A percentile compares a stretch with the other conserved stretches of the same genome.
phyloP scores from a whole-genome alignment of 2,888 invertebrate species.

The Agrotis puta region DNA sequence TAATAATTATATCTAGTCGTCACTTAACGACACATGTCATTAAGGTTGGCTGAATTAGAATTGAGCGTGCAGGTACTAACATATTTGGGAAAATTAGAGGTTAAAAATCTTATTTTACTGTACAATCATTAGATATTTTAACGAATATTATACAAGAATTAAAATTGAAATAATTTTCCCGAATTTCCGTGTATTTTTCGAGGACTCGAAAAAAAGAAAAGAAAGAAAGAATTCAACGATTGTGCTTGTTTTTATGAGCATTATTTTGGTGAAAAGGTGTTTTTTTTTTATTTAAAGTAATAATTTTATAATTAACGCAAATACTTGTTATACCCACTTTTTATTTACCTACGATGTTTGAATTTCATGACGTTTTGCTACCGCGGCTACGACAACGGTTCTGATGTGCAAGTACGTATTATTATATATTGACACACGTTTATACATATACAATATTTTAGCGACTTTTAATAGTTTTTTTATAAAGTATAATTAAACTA shows the following conservation, averaged over 20 bases:
- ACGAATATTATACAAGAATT: too few species aligned
- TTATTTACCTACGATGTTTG: conserved; percentile 32
- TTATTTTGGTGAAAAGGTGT: background rate
- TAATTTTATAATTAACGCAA: conserved; percentile 18
- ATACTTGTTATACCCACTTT: conserved; percentile 35
- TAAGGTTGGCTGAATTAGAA: too few species aligned
- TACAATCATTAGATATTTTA: too few species aligned
- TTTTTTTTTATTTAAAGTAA: background rate
- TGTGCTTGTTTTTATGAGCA: background rate
- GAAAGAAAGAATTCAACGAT: background rate
- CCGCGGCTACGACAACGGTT: conserved; percentile 32
- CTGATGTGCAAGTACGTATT: conserved; percentile 1
- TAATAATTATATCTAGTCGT: background rate
- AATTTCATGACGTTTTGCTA: conserved; percentile 62
- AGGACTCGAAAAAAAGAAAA: background rate
- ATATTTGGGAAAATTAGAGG: too few species aligned
- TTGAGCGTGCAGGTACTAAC: too few species aligned
- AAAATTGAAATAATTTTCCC: too few species aligned
- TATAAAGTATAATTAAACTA: conserved; percentile 35
- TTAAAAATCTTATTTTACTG: too few species aligned
- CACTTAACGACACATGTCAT: background rate
- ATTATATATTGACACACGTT: background rate
- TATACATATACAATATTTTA: conserved; percentile 20
- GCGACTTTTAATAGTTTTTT: conserved; percentile 8
- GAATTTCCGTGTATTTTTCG: too few species aligned